A percentile compares a stretch with the other conserved stretches of the same genome.
Evolutionary conservation across 2,113 vertebrate genomes (phyloP).

Genomic region (Catagonus wagneri): DNA sequence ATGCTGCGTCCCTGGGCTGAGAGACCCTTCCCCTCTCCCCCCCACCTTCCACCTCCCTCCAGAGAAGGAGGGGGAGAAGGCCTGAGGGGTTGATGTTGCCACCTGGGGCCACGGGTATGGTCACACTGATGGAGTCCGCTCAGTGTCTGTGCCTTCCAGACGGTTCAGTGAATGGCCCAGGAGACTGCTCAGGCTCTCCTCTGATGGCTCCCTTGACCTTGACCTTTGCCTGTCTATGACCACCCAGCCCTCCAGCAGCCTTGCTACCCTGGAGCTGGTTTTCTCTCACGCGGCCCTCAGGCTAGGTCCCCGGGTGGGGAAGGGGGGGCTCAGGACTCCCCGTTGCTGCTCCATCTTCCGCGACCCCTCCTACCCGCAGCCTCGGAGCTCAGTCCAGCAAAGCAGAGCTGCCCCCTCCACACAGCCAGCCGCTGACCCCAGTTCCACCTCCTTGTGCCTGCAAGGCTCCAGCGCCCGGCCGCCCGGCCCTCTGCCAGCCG

Average conservation of each 20-base stretch:
- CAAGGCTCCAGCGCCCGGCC: fast-evolving
- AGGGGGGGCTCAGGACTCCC: not conserved
- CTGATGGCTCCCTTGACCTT: not conserved
- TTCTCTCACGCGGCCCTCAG: not conserved
- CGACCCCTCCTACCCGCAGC: not conserved
- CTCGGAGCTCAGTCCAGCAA: not conserved
- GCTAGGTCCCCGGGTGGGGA: not conserved
- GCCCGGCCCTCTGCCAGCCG: not conserved
- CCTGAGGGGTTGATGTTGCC: fast-evolving
- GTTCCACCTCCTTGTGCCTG: not conserved
- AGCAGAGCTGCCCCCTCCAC: fast-evolving
- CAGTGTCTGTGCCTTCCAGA: fast-evolving
- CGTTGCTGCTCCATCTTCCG: not conserved
- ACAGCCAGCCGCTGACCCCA: fast-evolving
- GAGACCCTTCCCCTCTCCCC: too few species aligned
- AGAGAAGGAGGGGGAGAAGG: not conserved
- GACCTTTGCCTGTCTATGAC: not conserved
- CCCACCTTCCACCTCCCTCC: fast-evolving
- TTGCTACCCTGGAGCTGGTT: not conserved
- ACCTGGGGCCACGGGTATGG: fast-evolving
- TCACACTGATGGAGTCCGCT: fast-evolving
- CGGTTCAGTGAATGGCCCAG: not conserved
- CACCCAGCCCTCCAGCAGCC: not conserved
- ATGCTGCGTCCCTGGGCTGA: not conserved
- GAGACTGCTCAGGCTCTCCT: not conserved